Base-by-base conservation (phyloP, 2,888 invertebrate genomes). In the Drosophila histrio region DNA sequence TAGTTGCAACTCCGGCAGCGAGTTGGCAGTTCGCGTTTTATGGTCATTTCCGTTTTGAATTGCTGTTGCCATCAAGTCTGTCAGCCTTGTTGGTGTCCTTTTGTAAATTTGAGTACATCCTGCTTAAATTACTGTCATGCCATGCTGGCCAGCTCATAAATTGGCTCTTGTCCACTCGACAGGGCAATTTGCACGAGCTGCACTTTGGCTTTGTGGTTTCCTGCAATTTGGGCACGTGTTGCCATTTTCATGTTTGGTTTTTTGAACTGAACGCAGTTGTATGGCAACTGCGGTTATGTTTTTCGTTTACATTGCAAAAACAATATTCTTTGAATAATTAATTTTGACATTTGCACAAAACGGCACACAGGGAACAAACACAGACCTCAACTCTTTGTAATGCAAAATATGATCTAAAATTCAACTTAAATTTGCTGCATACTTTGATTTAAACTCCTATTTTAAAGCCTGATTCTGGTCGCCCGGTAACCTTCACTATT, bases 31-130 rank as follows among this genome's bases (percentile, higher is more conserved):
- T 7, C 21, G 19, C n/a, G 36, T 26, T 34, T 43, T 34, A 28
- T 57, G 73, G 44, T 61, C 47, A 84, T 80, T 77, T 80, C 64
- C 71, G 43, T 32, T 47, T 34, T 44, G 68, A 61, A 61, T 68
- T 59, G 53, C 52, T 26, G 9, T 6, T 24, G 24, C 17, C 46
- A 11, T 11, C 6, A 26, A 7, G 17, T 9, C 11, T 21, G 3
- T n/a, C n/a, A 32, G 1, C 32, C 17, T 34, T 24, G n/a, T 49
- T 6, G 1, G 5, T 8, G 17, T 19, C 11, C 24, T 6, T 26
- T 22, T 24, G 13, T 3, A 24, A 41, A 24, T 24, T 9, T 24
- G 13, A 30, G 54, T 41, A 30, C 61, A 72, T 62, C 61, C 63
- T 39, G 53, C 50, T 8, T 19, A 41, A 24, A 57, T 61, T 17